A percentile compares a stretch with the other conserved stretches of the same genome.
phyloP scores from a whole-genome alignment of 2,888 invertebrate species.

The Mythimna lalbum region DNA sequence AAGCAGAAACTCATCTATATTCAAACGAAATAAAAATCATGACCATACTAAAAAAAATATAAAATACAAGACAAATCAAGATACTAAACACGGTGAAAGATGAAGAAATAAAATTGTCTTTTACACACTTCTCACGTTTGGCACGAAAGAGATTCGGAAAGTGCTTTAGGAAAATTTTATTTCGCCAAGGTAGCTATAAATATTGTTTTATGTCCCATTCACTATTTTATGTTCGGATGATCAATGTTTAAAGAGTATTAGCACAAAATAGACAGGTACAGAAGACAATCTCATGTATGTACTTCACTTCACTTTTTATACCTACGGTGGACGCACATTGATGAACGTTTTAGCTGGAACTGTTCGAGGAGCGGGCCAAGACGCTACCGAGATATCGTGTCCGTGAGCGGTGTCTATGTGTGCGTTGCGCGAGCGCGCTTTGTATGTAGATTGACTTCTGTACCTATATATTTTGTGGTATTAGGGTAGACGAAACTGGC shows the following conservation, averaged over 20 bases:
- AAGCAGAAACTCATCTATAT: neutral
- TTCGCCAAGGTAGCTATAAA: slow-evolving; percentile 3
- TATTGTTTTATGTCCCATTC: slow-evolving; percentile 7
- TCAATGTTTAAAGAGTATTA: neutral
- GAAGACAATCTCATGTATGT: no score
- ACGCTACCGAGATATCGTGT: no score
- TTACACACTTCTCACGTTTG: slow-evolving; percentile 19
- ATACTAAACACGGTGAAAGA: neutral
- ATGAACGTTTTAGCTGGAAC: no score
- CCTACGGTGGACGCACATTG: no score
- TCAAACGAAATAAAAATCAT: slow-evolving; percentile 2
- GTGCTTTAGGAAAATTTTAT: neutral
- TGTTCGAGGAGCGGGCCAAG: no score
- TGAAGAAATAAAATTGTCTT: slow-evolving; percentile 14
- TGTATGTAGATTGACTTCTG: no score
- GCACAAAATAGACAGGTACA: no score
- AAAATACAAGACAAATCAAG: neutral
- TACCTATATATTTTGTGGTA: no score
- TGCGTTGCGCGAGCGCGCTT: no score
- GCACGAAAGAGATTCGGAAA: neutral
- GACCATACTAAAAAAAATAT: neutral
- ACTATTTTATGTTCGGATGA: neutral
- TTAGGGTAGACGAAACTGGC: neutral
- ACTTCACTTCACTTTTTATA: no score
- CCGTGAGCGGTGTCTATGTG: no score